Base-by-base conservation (phyloP, 2,888 invertebrate genomes). In the Plagodis pulveraria region DNA sequence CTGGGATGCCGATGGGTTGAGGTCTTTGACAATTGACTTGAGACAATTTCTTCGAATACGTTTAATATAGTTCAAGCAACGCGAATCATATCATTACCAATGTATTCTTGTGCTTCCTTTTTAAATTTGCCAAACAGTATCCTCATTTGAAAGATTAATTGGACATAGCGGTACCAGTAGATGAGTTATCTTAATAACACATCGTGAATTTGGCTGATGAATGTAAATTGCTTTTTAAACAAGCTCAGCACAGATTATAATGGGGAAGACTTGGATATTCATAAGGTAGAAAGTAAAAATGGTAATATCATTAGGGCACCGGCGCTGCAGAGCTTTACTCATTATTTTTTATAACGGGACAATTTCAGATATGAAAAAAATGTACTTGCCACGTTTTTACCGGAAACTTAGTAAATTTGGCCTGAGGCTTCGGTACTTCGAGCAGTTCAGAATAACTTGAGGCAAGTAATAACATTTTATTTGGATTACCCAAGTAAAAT, bases 271-370 rank as follows among this genome's bases (percentile, higher is more conserved):
- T 84, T 71, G 77, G 81, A 81, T 84, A 88, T 89, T 89, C 84
- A 85, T 85, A 84, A 87, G 83, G 75, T 76, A 72, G 80, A 75
- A 81, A 78, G 59, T 59, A 83, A 85, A 85, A 84, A 84, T 82
- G 78, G 75, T 83, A 86, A 89, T 85, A 80, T 78, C 80, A 82
- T 88, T 84, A 80, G 69, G 72, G 72, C 65, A 71, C 67, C 69
- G 65, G 62, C 62, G 64, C 66, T 74, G 52, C 34, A 46, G 48
- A 49, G 52, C 49, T 61, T 61, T 56, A 56, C 60, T 56, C 52
- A 61, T 61, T 56, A 56, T 74, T 73, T 78, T 68, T 65, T 66
- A 69, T 68, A 65, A 60, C 55, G 67, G 65, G 68, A 64, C 71
- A 69, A 76, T 77, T 71, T 76, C 73, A 61, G 56, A 52, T 61